A percentile compares a stretch with the other conserved stretches of the same genome.
These are phyloP conservation scores for Centropus bengalensis DNA, from an alignment of 2,113 vertebrate species.

Conservation along the genomic window DNA sequence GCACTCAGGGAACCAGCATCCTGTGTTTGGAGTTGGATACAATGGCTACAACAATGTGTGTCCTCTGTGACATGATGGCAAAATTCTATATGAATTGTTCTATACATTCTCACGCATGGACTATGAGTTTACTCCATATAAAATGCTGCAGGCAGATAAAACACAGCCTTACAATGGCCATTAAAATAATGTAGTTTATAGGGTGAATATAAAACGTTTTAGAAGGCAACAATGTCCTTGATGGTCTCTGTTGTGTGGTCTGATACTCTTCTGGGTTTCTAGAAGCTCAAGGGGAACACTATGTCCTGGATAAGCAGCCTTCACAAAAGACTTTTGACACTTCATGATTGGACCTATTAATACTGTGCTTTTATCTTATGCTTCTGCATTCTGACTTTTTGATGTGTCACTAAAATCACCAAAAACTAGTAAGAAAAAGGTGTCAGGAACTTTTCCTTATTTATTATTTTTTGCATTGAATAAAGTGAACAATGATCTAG, in stretches of 20 bases:
- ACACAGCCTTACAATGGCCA: background rate
- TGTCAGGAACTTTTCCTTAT: background rate
- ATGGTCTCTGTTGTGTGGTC: background rate
- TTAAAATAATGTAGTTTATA: background rate
- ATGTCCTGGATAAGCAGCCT: background rate
- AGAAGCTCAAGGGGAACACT: background rate
- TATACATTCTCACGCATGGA: background rate
- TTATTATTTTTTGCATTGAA: background rate
- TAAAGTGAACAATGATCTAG: background rate
- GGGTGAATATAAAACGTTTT: background rate
- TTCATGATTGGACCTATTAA: background rate
- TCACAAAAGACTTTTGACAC: background rate
- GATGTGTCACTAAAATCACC: background rate
- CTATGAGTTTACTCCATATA: background rate
- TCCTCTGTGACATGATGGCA: background rate
- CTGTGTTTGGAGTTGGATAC: conserved; percentile 38
- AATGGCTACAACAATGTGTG: conserved; percentile 17
- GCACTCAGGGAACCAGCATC: background rate
- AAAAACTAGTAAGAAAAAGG: background rate
- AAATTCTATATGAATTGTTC: conserved; percentile 23
- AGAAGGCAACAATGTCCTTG: background rate
- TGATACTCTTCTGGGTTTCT: background rate
- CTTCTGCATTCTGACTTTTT: background rate
- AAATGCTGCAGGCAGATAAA: background rate
- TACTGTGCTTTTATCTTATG: background rate